A percentile compares a stretch with the other conserved stretches of the same genome.
These are phyloP conservation scores for Cacoxenus indagator DNA, from an alignment of 2,888 invertebrate genomes.

Conservation along the genomic window DNA sequence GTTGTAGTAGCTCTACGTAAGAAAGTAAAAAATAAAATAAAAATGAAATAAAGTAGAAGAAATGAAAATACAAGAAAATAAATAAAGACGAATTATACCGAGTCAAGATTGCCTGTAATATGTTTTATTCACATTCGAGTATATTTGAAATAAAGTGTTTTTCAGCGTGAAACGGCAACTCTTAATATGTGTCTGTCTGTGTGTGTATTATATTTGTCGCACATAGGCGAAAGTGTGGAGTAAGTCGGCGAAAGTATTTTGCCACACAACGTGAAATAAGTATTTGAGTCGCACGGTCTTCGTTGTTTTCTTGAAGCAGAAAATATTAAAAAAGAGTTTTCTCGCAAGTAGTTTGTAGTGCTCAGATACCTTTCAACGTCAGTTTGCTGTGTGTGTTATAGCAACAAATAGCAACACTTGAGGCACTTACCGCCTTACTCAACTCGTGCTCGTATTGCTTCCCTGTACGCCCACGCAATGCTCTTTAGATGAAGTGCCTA, in stretches of 20 bases:
- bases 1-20: not conserved
- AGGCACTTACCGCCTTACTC: too few species aligned
- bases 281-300: not conserved
- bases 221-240: not conserved
- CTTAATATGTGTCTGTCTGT: not conserved
- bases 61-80: not conserved
- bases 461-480: too few species aligned
- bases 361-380: too few species aligned
- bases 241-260: conserved; percentile 5
- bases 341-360: too few species aligned
- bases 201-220: not conserved
- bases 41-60: not conserved
- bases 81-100: not conserved
- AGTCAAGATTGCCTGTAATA: not conserved
- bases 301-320: too few species aligned
- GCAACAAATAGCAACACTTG: too few species aligned
- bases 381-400: too few species aligned
- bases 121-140: not conserved
- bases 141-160: not conserved
- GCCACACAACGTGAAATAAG: conserved; percentile 4
- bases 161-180: not conserved
- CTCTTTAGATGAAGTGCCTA: too few species aligned
- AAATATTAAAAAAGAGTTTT: too few species aligned
- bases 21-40: not conserved
- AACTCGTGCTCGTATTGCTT: too few species aligned